Evolutionary conservation across 1,140 invertebrate species (phyloP), one percentile per base, ranked within the genome.

Genomic region (Archegozetes longisetosus): DNA sequence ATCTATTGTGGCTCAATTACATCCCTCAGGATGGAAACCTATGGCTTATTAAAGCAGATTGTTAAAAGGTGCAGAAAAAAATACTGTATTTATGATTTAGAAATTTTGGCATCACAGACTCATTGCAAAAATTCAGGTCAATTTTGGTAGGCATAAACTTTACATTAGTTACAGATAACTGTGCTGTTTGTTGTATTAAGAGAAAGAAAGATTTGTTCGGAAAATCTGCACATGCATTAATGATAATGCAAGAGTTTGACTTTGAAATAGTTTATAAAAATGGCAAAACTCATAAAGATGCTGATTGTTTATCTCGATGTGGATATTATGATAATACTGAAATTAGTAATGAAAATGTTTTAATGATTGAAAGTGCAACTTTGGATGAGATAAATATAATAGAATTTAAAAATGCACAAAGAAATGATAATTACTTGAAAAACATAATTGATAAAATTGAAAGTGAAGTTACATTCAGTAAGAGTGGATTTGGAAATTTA

Each of bases 61-160:
- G 13, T 56, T 78, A 4, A 68, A 60, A 3, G 27, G 50, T 1
- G 64, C 73, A 1, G 77, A 80, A 65, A 59, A 56, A 48, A 76
- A 25, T 77, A 74, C 60, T 63, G 63, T 2, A 66, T 66, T 3
- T 73, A 71, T 1, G 74, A 79, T 64, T 63, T 73, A 62, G 75
- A 80, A 71, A 66, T 76, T 51, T 62, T 80, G 24, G 76, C 74
- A 1, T 80, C 14, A 64, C 78, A 13, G 70, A 68, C 70, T 70
- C 69, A 0, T 64, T 78, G 1, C 60, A 73, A 52, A 68, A 75
- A 49, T 77, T 78, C 59, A 53, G 71, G 61, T 61, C 70, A 22
- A 79, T 76, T 66, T 63, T 80, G 2, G 73, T 71, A 57, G 73
- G 72, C 20, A 67, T 53, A 40, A 68, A 73, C 52, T 79, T 79